phyloP scores from a whole-genome alignment of 2,113 vertebrate species.

The Recurvirostra avosetta region DNA sequence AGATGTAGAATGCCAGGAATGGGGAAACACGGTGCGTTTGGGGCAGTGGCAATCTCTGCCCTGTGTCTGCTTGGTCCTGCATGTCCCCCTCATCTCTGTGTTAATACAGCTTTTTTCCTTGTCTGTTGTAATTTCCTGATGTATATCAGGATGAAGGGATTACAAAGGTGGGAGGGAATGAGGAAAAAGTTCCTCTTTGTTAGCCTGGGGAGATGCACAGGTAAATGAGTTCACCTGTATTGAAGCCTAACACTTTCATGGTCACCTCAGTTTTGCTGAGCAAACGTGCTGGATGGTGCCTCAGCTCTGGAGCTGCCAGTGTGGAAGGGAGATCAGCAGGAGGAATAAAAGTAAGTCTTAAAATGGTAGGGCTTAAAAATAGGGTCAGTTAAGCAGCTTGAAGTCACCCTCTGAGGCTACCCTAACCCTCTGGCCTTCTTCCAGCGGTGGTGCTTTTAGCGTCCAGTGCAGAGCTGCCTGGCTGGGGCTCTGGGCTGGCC shows the following conservation, averaged over 20 bases:
- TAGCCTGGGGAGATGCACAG: not conserved
- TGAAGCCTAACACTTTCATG: accelerated
- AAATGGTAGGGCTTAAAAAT: not conserved
- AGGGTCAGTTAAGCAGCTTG: not conserved
- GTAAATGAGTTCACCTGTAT: not conserved
- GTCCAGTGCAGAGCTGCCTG: not conserved
- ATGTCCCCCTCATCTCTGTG: accelerated
- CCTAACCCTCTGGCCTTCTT: not conserved
- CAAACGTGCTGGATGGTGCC: not conserved
- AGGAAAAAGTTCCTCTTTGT: not conserved
- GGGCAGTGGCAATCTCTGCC: not conserved
- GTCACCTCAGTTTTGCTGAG: not conserved
- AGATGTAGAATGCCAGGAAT: not conserved
- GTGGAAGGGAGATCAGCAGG: not conserved
- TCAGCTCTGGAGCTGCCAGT: not conserved
- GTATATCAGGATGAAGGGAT: not conserved
- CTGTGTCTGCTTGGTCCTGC: not conserved
- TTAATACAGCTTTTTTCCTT: not conserved
- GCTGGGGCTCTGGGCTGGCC: not conserved
- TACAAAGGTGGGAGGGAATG: not conserved
- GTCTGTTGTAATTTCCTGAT: not conserved
- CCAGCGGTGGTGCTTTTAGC: not conserved
- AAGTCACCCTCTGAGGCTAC: not conserved
- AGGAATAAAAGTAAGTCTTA: not conserved
- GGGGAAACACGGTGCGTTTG: accelerated